phyloP scores from a whole-genome alignment of 2,888 invertebrate species.

The Eupithecia dodoneata region DNA sequence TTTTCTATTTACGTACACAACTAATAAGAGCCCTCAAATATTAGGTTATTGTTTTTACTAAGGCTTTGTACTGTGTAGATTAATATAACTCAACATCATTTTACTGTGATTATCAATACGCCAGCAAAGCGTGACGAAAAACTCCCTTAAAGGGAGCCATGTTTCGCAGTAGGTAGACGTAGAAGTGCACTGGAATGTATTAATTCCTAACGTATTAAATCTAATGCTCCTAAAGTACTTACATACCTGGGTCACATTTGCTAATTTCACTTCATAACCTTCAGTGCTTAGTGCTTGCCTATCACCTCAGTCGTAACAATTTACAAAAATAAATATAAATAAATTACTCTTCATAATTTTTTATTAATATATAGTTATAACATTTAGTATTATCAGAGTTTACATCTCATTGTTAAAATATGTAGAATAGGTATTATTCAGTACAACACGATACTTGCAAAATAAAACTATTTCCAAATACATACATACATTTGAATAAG shows the following conservation, averaged over 20 bases:
- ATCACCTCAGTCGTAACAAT: background rate
- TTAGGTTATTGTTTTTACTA: conserved; percentile 8
- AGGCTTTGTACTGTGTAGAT: too few species aligned
- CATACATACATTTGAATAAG: conserved; percentile 32
- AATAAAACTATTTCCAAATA: conserved; percentile 38
- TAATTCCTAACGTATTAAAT: too few species aligned
- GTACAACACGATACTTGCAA: conserved; percentile 35
- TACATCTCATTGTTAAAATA: conserved; percentile 39
- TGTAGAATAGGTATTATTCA: conserved; percentile 33
- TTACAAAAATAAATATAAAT: background rate
- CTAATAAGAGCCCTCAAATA: conserved; percentile 10
- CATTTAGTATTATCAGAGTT: conserved; percentile 42
- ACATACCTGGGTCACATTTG: too few species aligned
- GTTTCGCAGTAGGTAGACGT: too few species aligned
- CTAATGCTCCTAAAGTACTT: too few species aligned
- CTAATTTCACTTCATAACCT: background rate
- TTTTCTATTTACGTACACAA: conserved; percentile 11
- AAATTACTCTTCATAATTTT: conserved; percentile 39
- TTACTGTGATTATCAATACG: too few species aligned
- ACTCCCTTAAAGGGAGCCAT: too few species aligned
- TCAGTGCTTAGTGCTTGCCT: background rate
- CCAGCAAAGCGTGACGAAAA: too few species aligned
- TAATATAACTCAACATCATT: too few species aligned
- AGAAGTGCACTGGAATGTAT: too few species aligned
- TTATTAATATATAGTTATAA: conserved; percentile 37